Percentiles rank a stretch among this genome's conserved stretches.
These are phyloP conservation scores for Chauna torquata DNA, from an alignment of 2,113 vertebrate species.

Conservation along the genomic window DNA sequence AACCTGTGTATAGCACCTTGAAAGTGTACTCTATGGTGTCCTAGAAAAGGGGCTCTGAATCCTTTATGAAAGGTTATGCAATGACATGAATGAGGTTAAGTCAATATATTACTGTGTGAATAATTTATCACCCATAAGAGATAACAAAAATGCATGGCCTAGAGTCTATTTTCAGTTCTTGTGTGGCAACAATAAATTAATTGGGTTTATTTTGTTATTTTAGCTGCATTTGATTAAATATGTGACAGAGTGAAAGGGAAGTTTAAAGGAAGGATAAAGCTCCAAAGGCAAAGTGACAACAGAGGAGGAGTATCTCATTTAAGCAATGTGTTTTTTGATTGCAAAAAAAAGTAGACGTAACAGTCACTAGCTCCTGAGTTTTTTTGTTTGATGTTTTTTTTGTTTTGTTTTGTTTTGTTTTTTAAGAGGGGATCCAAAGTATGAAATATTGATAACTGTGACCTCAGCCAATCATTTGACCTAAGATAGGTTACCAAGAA, in stretches of 20 bases:
- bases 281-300: background rate
- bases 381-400: background rate
- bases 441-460: background rate
- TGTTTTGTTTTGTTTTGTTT: no score
- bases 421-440: background rate
- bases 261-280: slow-evolving; percentile 15
- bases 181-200: slow-evolving; percentile 49
- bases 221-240: slow-evolving; percentile 49
- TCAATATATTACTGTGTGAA: slow-evolving; percentile 26
- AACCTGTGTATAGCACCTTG: background rate
- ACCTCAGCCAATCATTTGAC: background rate
- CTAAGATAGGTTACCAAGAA: background rate
- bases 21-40: background rate
- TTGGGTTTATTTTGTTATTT: slow-evolving; percentile 28
- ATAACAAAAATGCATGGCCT: slow-evolving; percentile 30
- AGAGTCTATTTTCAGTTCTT: slow-evolving; percentile 36
- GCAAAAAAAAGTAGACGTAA: background rate
- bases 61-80: background rate
- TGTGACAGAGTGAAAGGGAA: background rate
- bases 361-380: background rate
- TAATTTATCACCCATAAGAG: slow-evolving; percentile 42
- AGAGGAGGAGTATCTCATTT: background rate
- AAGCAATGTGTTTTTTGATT: background rate
- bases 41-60: background rate
- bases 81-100: slow-evolving; percentile 4